Evolutionary conservation across 2,888 invertebrate genomes (phyloP).

Genomic region (Neoaliturus tenellus): DNA sequence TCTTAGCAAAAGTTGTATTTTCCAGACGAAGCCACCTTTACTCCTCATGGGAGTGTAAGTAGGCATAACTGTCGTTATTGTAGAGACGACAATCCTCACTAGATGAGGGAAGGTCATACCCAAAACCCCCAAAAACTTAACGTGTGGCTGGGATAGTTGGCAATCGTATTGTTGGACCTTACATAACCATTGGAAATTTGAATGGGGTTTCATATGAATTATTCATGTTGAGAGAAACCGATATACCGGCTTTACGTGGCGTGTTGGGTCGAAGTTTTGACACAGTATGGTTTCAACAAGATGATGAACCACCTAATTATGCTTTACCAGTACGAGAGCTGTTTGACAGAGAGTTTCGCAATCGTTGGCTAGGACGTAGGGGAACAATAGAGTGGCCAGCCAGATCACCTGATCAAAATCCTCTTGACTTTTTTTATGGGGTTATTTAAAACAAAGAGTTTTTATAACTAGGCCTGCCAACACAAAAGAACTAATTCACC

Average conservation of each 20-base stretch:
- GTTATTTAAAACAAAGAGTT: background rate
- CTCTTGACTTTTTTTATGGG: constrained; percentile 8
- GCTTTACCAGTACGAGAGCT: background rate
- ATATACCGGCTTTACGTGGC: background rate
- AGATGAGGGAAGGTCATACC: constrained; percentile 39
- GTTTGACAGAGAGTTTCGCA: constrained; percentile 5
- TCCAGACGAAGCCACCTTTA: constrained; percentile 55
- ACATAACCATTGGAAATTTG: background rate
- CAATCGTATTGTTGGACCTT: background rate
- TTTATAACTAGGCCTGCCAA: background rate
- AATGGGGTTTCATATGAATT: background rate
- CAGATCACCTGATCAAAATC: constrained; percentile 32
- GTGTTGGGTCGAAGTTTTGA: background rate
- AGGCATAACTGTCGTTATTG: constrained; percentile 55
- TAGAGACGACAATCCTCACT: constrained; percentile 39
- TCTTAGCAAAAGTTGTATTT: constrained; percentile 45
- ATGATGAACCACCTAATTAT: constrained; percentile 5
- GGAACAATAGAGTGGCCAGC: constrained; percentile 31
- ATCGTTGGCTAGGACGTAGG: constrained; percentile 3
- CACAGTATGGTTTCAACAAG: constrained; percentile 21
- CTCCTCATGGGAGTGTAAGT: constrained; percentile 45
- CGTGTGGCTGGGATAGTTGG: constrained; percentile 54
- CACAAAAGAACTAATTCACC: constrained; percentile 26
- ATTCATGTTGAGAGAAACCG: background rate
- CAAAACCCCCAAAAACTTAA: constrained; percentile 57